These are phyloP conservation scores for Dromius quadrimaculatus DNA, from an alignment of 2,888 invertebrate genomes.

Conservation along the genomic window DNA sequence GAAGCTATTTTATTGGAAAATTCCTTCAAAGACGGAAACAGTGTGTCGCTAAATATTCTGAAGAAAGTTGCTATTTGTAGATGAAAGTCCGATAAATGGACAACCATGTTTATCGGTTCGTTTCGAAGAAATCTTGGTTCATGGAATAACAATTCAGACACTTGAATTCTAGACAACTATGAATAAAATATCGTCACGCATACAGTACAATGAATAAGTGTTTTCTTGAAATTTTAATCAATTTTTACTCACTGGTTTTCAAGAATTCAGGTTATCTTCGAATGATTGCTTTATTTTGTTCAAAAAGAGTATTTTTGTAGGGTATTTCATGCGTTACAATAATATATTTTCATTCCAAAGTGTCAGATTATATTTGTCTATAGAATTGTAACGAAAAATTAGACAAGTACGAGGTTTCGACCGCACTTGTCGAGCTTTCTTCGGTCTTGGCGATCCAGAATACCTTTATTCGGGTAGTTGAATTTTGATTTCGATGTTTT, in stretches of 20 bases:
- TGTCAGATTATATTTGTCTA: no score
- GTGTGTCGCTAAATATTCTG: neutral
- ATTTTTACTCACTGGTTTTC: neutral
- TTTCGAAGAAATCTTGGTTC: slow-evolving; percentile 16
- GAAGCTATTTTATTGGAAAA: no score
- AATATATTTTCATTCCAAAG: neutral
- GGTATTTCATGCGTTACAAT: neutral
- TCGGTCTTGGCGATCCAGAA: neutral
- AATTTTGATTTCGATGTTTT: no score
- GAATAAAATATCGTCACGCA: slow-evolving; percentile 14
- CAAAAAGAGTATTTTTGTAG: slow-evolving; percentile 4
- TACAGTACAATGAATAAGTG: neutral
- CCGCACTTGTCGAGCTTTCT: neutral
- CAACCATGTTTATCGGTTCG: slow-evolving; percentile 8
- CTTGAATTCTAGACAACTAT: slow-evolving; percentile 5
- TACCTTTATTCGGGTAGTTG: no score
- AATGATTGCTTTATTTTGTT: slow-evolving; percentile 3
- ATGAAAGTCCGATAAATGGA: slow-evolving; percentile 22
- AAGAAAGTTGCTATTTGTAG: neutral
- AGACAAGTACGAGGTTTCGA: no score
- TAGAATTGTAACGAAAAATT: no score
- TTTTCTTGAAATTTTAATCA: slow-evolving; percentile 2
- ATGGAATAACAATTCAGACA: neutral
- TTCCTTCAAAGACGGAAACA: no score
- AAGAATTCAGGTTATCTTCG: slow-evolving; percentile 2